Conservation (phyloP, 1,140 invertebrate species). For the Cydia splendana region DNA sequence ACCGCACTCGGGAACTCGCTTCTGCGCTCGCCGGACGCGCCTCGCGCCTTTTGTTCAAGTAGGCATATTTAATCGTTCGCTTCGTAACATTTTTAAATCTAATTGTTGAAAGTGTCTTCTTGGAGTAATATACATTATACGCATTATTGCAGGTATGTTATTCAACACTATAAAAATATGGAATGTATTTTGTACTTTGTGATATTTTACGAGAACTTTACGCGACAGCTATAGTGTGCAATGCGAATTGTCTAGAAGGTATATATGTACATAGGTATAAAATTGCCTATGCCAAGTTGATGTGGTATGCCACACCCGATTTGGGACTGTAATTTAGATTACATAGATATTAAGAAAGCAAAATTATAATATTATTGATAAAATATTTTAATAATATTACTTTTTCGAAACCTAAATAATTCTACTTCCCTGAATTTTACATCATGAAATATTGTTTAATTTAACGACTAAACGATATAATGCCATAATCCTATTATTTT, state of each 20-base stretch:
- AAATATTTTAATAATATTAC: too few relatives aligned
- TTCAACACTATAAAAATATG: not conserved
- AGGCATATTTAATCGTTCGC: not conserved
- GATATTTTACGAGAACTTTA: not conserved
- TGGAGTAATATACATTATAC: not conserved
- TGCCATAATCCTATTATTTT: too few relatives aligned
- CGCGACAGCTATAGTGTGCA: not conserved
- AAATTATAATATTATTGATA: too few relatives aligned
- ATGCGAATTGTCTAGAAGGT: not conserved
- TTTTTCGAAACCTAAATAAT: too few relatives aligned
- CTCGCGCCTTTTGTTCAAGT: not conserved
- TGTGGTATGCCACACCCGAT: too few relatives aligned
- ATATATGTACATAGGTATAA: too few relatives aligned
- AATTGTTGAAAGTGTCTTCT: not conserved
- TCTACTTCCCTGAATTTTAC: too few relatives aligned
- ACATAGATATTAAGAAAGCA: too few relatives aligned
- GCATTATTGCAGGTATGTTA: not conserved
- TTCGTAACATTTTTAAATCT: not conserved
- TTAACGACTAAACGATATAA: too few relatives aligned
- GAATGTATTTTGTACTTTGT: not conserved
- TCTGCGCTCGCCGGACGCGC: slow-evolving; percentile 7
- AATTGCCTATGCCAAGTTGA: too few relatives aligned
- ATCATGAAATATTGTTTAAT: too few relatives aligned
- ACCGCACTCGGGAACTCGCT: not conserved
- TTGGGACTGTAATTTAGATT: too few relatives aligned